Conservation (phyloP, 2,888 invertebrate genomes). For the Drosophila rellima region DNA sequence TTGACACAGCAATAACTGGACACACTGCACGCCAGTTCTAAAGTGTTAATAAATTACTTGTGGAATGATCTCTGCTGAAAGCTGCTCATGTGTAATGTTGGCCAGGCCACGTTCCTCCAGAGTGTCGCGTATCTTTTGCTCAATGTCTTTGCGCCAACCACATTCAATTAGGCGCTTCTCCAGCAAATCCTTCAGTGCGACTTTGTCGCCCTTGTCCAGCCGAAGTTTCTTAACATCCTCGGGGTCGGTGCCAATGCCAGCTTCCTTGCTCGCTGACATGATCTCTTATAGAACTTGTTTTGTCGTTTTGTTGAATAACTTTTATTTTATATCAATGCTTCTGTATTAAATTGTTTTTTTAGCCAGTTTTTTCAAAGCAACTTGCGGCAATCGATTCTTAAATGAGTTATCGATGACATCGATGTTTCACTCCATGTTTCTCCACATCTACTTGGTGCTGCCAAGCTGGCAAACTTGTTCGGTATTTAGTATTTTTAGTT, state of each 20-base stretch:
- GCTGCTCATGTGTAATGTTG: constrained; percentile 90
- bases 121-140: constrained; percentile 93
- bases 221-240: constrained; percentile 57
- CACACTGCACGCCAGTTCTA: neutral
- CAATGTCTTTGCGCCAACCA: constrained; percentile 97
- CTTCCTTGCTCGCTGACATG: constrained; percentile 60
- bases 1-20: neutral
- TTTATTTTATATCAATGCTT: neutral
- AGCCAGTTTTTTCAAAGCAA: constrained; percentile 28
- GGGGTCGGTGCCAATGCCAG: constrained; percentile 49
- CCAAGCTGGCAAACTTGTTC: too few species aligned
- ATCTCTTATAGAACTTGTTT: neutral
- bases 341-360: neutral
- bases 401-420: too few species aligned
- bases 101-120: constrained; percentile 89
- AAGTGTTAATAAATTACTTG: constrained; percentile 74
- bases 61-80: constrained; percentile 93
- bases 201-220: constrained; percentile 59
- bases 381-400: constrained; percentile 4
- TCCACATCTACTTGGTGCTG: too few species aligned
- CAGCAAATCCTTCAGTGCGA: constrained; percentile 90
- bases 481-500: too few species aligned
- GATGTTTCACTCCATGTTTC: too few species aligned
- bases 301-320: neutral
- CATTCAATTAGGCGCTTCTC: constrained; percentile 93